These are phyloP conservation scores for Papilio aristodemus DNA, from an alignment of 1,140 invertebrate species.

Conservation along the genomic window DNA sequence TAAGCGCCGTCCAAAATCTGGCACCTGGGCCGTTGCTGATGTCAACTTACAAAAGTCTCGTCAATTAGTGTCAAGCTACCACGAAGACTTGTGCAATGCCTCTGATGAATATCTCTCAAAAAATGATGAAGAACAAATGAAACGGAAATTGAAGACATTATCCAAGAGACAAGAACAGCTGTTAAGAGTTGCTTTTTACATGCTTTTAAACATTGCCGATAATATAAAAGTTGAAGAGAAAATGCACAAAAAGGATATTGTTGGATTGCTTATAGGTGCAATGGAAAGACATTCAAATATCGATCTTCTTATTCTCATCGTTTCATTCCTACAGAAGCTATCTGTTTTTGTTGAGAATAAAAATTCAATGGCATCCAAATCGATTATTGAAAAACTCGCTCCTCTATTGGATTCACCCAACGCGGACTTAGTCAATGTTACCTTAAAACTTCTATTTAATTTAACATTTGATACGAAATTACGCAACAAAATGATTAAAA, in stretches of 20 bases:
- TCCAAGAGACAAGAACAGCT: constrained; percentile 96
- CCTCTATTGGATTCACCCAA: constrained; percentile 86
- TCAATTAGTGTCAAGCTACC: constrained; percentile 82
- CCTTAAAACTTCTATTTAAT: constrained; percentile 95
- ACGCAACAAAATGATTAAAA: constrained; percentile 93
- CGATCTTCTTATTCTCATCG: constrained; percentile 94
- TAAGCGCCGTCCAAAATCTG: constrained; percentile 84
- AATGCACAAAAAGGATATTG: constrained; percentile 97
- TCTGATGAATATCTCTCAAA: constrained; percentile 80
- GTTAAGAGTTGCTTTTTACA: constrained; percentile 92
- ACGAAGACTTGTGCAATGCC: constrained; percentile 83
- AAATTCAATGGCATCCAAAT: constrained; percentile 91
- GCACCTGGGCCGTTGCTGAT: constrained; percentile 83
- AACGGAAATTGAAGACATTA: constrained; percentile 88
- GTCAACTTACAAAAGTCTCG: constrained; percentile 80
- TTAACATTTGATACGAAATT: constrained; percentile 96
- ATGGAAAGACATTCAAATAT: constrained; percentile 91
- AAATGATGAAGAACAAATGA: constrained; percentile 91
- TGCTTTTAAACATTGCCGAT: constrained; percentile 97
- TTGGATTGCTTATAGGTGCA: constrained; percentile 92
- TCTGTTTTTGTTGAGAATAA: constrained; percentile 97
- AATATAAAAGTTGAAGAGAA: constrained; percentile 97
- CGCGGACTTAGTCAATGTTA: constrained; percentile 92
- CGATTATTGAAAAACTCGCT: constrained; percentile 88
- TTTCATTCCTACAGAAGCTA: constrained; percentile 97